phyloP scores from a whole-genome alignment of 2,888 invertebrate genomes.

The Beris chalybata region DNA sequence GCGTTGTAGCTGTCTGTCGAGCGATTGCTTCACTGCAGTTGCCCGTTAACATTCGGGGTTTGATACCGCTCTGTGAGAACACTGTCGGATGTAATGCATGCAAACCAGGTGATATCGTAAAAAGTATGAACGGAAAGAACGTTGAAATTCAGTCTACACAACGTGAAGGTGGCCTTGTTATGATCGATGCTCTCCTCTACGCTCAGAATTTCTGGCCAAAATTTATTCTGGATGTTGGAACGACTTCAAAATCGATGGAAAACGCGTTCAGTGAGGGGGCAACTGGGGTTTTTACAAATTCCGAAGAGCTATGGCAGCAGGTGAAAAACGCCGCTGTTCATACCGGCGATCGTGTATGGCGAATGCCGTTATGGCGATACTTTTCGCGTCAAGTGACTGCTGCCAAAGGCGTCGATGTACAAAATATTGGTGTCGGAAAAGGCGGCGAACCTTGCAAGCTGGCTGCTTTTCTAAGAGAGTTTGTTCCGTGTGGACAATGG shows the following conservation, averaged over 20 bases:
- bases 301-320: conserved; percentile 68
- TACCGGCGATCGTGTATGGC: conserved; percentile 79
- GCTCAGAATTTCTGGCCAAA: conserved; percentile 73
- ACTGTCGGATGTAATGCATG: conserved; percentile 75
- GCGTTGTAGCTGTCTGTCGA: conserved; percentile 69
- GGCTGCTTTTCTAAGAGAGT: conserved; percentile 76
- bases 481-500: conserved; percentile 72
- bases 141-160: conserved; percentile 75
- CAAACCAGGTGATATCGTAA: conserved; percentile 76
- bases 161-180: conserved; percentile 72
- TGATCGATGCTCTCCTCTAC: conserved; percentile 77
- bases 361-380: conserved; percentile 79
- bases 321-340: conserved; percentile 68
- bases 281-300: conserved; percentile 73
- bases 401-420: conserved; percentile 58
- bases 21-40: conserved; percentile 70
- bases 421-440: conserved; percentile 59
- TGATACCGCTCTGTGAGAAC: conserved; percentile 78
- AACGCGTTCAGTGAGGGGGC: conserved; percentile 67
- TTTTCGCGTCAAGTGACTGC: conserved; percentile 65
- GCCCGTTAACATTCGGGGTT: conserved; percentile 71
- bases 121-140: conserved; percentile 72
- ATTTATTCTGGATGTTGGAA: conserved; percentile 75
- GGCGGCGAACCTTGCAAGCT: conserved; percentile 70
- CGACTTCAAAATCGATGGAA: conserved; percentile 69